phyloP scores from a whole-genome alignment of 2,797 vertebrate genomes.

The Australoheros facetus region DNA sequence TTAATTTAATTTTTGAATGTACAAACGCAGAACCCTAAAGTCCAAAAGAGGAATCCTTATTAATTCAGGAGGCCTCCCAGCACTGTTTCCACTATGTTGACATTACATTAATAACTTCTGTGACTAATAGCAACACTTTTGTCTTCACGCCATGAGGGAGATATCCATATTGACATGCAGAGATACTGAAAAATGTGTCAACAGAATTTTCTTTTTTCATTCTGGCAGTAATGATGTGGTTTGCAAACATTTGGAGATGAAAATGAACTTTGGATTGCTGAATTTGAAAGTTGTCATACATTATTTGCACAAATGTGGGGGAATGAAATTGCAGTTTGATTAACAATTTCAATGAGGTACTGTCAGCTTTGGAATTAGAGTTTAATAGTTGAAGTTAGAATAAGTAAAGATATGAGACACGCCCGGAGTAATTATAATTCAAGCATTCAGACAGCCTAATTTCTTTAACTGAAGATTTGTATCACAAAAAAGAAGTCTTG shows the following conservation, averaged over 20 bases:
- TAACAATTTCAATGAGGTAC: conserved; percentile 5
- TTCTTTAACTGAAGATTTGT: conserved; percentile 7
- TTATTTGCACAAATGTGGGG: conserved; percentile 1
- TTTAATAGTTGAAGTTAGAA: neutral
- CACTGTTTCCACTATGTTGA: conserved; percentile 3
- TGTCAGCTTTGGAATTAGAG: conserved; percentile 14
- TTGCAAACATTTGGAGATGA: conserved; percentile 57
- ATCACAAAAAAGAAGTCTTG: neutral
- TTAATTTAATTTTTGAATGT: conserved; percentile 5
- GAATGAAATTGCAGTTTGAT: conserved; percentile 9
- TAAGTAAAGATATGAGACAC: neutral
- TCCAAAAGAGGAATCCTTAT: neutral
- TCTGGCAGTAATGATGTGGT: conserved; percentile 27
- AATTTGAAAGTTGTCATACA: conserved; percentile 23
- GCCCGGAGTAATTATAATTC: neutral
- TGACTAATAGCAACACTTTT: conserved; percentile 27
- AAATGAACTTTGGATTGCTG: conserved; percentile 37
- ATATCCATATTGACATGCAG: conserved; percentile 21
- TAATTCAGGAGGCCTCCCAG: neutral
- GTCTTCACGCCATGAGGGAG: neutral
- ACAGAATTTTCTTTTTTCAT: conserved; percentile 32
- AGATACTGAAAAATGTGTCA: conserved; percentile 43
- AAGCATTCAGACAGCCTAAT: neutral
- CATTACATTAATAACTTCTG: conserved; percentile 25
- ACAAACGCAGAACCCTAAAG: neutral